phyloP scores from a whole-genome alignment of 2,113 vertebrate species.

The Phaetusa simplex region DNA sequence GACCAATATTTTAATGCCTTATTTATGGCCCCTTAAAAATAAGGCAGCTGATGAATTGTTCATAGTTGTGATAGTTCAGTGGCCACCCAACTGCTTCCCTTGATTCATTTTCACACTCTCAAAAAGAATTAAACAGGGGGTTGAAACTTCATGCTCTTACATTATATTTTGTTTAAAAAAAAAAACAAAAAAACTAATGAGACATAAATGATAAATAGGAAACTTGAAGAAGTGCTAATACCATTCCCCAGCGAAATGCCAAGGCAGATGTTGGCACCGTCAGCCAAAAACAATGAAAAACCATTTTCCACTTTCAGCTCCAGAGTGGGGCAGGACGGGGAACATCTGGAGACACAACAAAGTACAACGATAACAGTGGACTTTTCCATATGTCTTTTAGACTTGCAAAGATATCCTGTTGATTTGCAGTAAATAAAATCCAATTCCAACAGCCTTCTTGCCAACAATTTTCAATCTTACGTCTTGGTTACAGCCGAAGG shows the following conservation, averaged over 20 bases:
- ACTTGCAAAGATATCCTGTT: constrained; percentile 23
- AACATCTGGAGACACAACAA: constrained; percentile 30
- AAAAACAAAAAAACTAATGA: not conserved
- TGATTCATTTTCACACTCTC: not conserved
- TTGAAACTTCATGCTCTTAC: not conserved
- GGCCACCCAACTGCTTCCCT: not conserved
- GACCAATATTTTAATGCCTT: not conserved
- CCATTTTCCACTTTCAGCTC: not conserved
- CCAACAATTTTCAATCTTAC: not conserved
- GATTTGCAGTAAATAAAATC: constrained; percentile 48
- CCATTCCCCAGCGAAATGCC: not conserved
- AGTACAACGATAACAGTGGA: not conserved
- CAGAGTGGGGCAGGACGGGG: not conserved
- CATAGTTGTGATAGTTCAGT: not conserved
- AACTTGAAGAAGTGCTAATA: constrained; percentile 2
- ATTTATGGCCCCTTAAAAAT: not conserved
- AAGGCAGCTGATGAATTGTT: not conserved
- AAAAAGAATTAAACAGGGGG: not conserved
- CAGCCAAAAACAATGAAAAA: not conserved
- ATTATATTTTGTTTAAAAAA: not conserved
- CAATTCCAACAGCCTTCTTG: constrained; percentile 6
- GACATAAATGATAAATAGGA: not conserved
- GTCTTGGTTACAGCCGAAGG: not conserved
- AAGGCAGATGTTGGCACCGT: constrained; percentile 39
- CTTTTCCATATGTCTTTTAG: constrained; percentile 22